These are phyloP conservation scores for Drosophila borborema DNA, from an alignment of 2,888 invertebrate genomes.

Conservation along the genomic window DNA sequence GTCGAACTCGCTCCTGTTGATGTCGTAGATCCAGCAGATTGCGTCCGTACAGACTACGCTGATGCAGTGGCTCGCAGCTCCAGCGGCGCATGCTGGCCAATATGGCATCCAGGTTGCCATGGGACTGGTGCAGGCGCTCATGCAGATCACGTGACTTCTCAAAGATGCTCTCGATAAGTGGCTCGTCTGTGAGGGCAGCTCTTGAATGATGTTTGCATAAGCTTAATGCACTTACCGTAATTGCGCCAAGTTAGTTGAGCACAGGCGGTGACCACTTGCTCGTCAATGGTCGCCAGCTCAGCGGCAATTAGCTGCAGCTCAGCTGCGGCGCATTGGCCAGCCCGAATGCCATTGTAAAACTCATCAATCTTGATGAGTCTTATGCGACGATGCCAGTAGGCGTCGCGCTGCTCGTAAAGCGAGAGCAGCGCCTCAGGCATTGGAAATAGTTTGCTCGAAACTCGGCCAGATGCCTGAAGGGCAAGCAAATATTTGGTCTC, in stretches of 20 bases:
- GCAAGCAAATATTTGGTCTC: slow-evolving; percentile 93
- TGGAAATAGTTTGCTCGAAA: slow-evolving; percentile 58
- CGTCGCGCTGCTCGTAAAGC: slow-evolving; percentile 77
- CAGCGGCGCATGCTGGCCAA: slow-evolving; percentile 88
- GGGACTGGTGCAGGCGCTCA: slow-evolving; percentile 82
- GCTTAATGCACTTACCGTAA: slow-evolving; percentile 87
- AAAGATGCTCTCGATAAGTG: slow-evolving; percentile 72
- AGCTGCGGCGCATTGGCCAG: slow-evolving; percentile 88
- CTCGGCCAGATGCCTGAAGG: slow-evolving; percentile 81
- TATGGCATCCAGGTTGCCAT: slow-evolving; percentile 88
- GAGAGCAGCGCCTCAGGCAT: slow-evolving; percentile 68
- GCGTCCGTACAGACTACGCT: slow-evolving; percentile 87
- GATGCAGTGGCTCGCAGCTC: slow-evolving; percentile 91
- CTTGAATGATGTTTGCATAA: background rate
- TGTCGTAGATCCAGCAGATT: slow-evolving; percentile 80
- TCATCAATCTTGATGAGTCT: slow-evolving; percentile 88
- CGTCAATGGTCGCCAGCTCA: slow-evolving; percentile 91
- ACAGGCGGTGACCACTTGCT: slow-evolving; percentile 89
- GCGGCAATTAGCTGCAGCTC: slow-evolving; percentile 92
- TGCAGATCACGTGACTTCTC: slow-evolving; percentile 70
- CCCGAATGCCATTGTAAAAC: slow-evolving; percentile 93
- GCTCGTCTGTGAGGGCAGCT: slow-evolving; percentile 59
- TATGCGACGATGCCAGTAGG: slow-evolving; percentile 80
- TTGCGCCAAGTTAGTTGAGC: slow-evolving; percentile 92
- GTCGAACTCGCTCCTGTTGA: slow-evolving; percentile 78